These are phyloP conservation scores for Aldrovandia affinis DNA, from an alignment of 2,797 vertebrate species.

Conservation along the genomic window DNA sequence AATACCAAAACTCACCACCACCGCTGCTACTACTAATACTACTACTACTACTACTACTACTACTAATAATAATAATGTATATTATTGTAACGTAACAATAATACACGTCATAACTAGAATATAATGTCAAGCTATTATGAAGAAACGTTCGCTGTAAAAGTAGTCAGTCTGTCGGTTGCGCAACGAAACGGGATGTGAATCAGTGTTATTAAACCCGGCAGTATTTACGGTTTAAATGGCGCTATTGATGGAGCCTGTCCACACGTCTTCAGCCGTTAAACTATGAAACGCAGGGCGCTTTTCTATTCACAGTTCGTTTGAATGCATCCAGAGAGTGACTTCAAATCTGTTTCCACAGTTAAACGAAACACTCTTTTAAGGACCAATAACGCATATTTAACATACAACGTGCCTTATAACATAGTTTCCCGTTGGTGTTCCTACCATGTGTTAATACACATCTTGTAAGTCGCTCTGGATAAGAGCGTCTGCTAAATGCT, in stretches of 20 bases:
- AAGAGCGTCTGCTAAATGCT: too few species aligned
- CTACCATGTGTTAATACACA: too few species aligned
- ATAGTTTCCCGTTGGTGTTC: background rate
- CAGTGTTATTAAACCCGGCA: background rate
- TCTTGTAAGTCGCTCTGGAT: too few species aligned
- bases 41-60: background rate
- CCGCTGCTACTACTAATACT: background rate
- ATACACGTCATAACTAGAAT: too few species aligned
- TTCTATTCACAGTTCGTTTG: background rate
- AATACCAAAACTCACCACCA: background rate
- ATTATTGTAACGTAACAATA: too few species aligned
- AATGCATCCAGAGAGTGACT: background rate
- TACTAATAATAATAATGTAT: background rate
- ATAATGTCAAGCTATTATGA: background rate
- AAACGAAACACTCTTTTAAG: background rate
- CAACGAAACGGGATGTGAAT: background rate
- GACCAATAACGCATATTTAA: background rate
- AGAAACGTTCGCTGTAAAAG: background rate
- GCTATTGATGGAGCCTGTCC: background rate
- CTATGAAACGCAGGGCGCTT: background rate
- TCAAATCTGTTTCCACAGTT: background rate
- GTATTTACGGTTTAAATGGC: background rate
- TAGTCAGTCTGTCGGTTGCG: background rate
- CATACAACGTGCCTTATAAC: background rate
- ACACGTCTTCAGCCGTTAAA: background rate